Percentiles rank a stretch among this genome's conserved stretches.
Evolutionary conservation across 2,113 vertebrate genomes (phyloP).

Genomic region (Phrynocephalus versicolor): DNA sequence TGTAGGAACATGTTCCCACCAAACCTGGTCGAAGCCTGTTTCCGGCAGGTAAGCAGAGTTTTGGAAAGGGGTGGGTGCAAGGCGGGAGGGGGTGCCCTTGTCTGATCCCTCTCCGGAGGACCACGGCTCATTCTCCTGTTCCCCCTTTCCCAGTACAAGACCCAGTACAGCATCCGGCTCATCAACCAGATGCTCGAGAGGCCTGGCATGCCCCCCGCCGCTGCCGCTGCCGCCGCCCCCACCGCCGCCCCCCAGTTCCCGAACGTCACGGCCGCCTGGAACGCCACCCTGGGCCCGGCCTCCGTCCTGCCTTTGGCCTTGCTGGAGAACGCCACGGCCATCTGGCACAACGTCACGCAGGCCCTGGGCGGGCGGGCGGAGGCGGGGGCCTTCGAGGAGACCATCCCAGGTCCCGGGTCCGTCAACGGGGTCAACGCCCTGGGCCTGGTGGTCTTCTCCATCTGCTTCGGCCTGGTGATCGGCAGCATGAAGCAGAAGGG

Average conservation of each 20-base stretch:
- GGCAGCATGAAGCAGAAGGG: slow-evolving; percentile 96
- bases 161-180: slow-evolving; percentile 80
- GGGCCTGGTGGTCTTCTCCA: slow-evolving; percentile 95
- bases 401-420: slow-evolving; percentile 85
- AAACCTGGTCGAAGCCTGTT: slow-evolving; percentile 96
- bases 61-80: background rate
- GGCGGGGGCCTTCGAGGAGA: slow-evolving; percentile 86
- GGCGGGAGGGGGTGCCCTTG: no score
- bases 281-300: slow-evolving; percentile 25
- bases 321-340: slow-evolving; percentile 69
- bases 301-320: background rate
- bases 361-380: slow-evolving; percentile 78
- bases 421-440: slow-evolving; percentile 91
- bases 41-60: slow-evolving; percentile 89
- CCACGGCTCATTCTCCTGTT: background rate
- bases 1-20: slow-evolving; percentile 97
- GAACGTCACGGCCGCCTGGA: slow-evolving; percentile 20
- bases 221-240: slow-evolving; percentile 59
- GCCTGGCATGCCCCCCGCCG: slow-evolving; percentile 56
- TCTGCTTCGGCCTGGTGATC: slow-evolving; percentile 93
- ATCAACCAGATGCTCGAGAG: slow-evolving; percentile 73
- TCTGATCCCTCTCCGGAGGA: background rate
- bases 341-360: slow-evolving; percentile 79
- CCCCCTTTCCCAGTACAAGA: slow-evolving; percentile 91
- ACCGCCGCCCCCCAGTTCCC: background rate